Conservation (phyloP, 30 jellyfish, hydroid and myxozoan species). For the Mastigias papua region DNA sequence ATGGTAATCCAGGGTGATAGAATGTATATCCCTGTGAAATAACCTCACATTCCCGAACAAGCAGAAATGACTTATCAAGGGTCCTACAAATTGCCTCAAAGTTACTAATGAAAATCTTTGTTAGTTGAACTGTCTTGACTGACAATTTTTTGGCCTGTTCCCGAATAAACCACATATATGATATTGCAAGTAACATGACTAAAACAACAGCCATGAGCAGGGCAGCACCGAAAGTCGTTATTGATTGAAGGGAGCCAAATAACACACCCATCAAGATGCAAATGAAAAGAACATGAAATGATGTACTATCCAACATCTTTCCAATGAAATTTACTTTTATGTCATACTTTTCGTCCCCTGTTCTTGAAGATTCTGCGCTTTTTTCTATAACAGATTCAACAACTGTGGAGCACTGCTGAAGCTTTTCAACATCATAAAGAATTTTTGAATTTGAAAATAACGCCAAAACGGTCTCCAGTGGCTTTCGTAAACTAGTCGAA, state of each 20-base stretch:
- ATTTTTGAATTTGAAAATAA: neutral
- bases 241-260: too few relatives aligned
- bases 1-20: slow-evolving; percentile 58
- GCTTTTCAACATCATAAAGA: neutral
- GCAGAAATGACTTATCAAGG: slow-evolving; percentile 46
- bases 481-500: neutral
- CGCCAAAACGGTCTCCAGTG: neutral
- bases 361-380: neutral
- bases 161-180: too few relatives aligned
- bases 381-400: neutral
- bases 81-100: slow-evolving; percentile 19
- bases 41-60: slow-evolving; percentile 64
- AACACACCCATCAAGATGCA: too few relatives aligned
- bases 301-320: too few relatives aligned
- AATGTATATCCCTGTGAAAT: slow-evolving; percentile 53
- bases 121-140: neutral
- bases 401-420: neutral
- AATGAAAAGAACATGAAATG: too few relatives aligned
- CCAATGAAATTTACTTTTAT: too few relatives aligned
- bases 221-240: too few relatives aligned
- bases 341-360: too few relatives aligned
- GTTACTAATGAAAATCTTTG: neutral
- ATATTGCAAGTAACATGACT: too few relatives aligned
- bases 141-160: neutral
- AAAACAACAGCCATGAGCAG: too few relatives aligned